Evolutionary conservation across 1,140 invertebrate species (phyloP), one percentile per base, ranked within the genome.

Genomic region (Lepidotrigona ventralis): DNA sequence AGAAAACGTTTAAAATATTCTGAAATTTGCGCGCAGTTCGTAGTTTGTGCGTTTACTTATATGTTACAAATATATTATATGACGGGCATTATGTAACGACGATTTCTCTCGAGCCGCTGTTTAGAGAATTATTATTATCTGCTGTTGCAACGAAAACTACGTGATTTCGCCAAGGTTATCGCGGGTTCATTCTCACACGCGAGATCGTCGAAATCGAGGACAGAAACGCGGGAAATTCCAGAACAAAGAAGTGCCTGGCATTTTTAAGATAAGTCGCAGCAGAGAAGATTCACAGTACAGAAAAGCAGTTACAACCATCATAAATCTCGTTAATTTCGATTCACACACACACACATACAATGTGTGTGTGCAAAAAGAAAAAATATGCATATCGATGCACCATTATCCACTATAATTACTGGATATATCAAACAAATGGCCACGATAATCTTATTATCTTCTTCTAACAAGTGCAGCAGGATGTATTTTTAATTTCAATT

Each of bases 161-260:
- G 58, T n/a, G 12, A 56, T 21, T 8, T 23, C 56, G 17, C n/a
- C 81, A 83, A 83, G 81, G 81, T 83, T 83, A 83, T 83, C 81
- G 19, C 8, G 29, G 39, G 81, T 70, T 58, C 74, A 74, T 9
- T 21, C 53, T 53, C 1, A 19, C 11, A 12, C 19, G 6, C 53
- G 33, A 33, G 33, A 29, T 23, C 23, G 51, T 21, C 29, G 2
- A 23, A 29, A 60, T 26, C 23, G 46, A 23, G n/a, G n/a, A 29
- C 9, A 63, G 17, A 63, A 63, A 63, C 8, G 8, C 15, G 14
- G 46, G 15, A 26, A 8, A 26, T 75, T 60, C 21, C 14, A 9
- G 5, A 33, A 9, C 54, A 23, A 26, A 26, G 21, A 72, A 21
- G 3, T 29, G 21, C 33, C 15, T 39, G 23, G 1, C 2, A 23